Base-by-base conservation (phyloP, 2,888 invertebrate genomes). In the Lasioglossum oenotherae region DNA sequence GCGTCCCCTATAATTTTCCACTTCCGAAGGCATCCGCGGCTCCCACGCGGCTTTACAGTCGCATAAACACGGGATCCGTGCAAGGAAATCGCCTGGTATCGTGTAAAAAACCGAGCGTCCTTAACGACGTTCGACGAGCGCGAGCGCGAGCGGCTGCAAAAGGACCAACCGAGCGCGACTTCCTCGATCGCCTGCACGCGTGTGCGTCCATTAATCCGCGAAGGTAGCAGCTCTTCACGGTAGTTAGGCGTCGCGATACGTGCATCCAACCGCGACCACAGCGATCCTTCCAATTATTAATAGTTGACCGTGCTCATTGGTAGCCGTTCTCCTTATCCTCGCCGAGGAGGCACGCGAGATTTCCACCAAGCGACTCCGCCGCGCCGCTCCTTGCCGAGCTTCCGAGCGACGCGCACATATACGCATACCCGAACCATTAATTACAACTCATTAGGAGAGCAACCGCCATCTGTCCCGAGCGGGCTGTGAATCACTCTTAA, bases 361-460 rank as follows among this genome's bases (percentile, higher is more conserved):
- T 78, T 73, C 57, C 57, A n/a, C 75, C 53, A 41, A n/a, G 44
- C 60, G 38, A 23, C 38, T 46, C 38, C 27, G 53, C 19, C 49
- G n/a, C 41, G 53, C 19, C 49, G 35, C 16, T 35, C 73, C 57
- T 41, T 60, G 44, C 67, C 16, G 69, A 64, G 74, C 82, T 81
- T 49, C 64, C 81, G 78, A 86, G 79, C 81, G 82, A 87, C 85
- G 81, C 89, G 90, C 91, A 93, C 91, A 93, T 90, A 92, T 92
- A 93, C 92, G 92, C 93, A 93, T 93, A 93, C 92, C 92, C 92
- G 91, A 93, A 93, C 93, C 94, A 94, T 94, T 94, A 94, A 94
- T 94, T 94, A 94, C 94, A 91, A 93, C 94, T 94, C 94, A 94
- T 94, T 94, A 94, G 94, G 92, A 93, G 92, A 93, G 94, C 94